Base-by-base conservation (phyloP, 2,797 vertebrate species). In the Numenius phaeopus region DNA sequence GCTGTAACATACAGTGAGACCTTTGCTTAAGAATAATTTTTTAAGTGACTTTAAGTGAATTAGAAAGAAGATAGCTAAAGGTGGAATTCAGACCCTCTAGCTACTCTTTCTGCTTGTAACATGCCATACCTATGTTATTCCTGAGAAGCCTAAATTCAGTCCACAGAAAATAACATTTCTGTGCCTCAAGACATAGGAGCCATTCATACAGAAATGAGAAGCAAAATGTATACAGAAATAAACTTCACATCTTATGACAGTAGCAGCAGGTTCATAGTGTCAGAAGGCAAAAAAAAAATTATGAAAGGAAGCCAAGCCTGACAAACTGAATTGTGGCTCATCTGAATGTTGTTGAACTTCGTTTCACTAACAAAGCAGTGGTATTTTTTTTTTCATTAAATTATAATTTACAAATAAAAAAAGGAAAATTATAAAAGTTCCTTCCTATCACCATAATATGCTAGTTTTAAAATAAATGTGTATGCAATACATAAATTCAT, bases 251-350 rank as follows among this genome's bases (percentile, higher is more conserved):
- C 91, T 85, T 96, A 75, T 76, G 86, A 95, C 75, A 95, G 86
- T 92, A 94, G 86, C 95, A 97, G 93, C 91, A 95, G 59, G 97
- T 97, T 96, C 94, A 94, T 77, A 72, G 84, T 95, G 79, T 94
- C 78, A 92, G 42, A 42, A 94, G 89, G 40, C 34, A 59, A 95
- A 95, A 94, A 94, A 92, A 92, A 88, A 95, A 71, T 62, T 0
- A 87, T 96, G 94, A 97, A 94, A 90, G 42, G 58, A 91, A 95
- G 88, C 78, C 88, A 93, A 91, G 78, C 34, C 91, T 96, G 92
- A 90, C 87, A 96, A 95, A 97, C 47, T 67, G 90, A 90, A 91
- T 86, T 88, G 87, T 84, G 66, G 73, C 80, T 94, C 59, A 73
- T 95, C 80, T 82, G 58, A 93, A 66, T 94, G 50, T 79, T 89